Percentiles rank a stretch among this genome's conserved stretches.
phyloP scores from a whole-genome alignment of 2,888 invertebrate species.

The Apoderus coryli region DNA sequence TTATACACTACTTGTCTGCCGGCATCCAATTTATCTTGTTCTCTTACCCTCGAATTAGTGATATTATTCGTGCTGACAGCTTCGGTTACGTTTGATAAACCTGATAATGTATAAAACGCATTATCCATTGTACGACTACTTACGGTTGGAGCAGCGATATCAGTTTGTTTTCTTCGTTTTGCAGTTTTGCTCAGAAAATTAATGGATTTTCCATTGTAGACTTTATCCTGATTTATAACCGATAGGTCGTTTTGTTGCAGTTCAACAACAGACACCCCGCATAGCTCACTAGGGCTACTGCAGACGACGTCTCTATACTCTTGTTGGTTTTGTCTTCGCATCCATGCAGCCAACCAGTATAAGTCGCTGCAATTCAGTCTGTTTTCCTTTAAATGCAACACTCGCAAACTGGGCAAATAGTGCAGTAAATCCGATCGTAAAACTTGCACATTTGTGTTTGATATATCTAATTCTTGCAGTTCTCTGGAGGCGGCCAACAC shows the following conservation, averaged over 20 bases:
- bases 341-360: conserved; percentile 54
- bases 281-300: conserved; percentile 28
- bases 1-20: no score
- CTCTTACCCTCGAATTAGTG: no score
- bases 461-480: conserved; percentile 54
- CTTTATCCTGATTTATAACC: conserved; percentile 9
- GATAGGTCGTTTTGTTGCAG: conserved; percentile 23
- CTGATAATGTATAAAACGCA: no score
- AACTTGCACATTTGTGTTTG: conserved; percentile 44
- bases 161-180: no score
- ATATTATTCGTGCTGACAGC: no score
- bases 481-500: conserved; percentile 55
- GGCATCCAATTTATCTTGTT: no score
- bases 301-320: conserved; percentile 32
- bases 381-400: conserved; percentile 53
- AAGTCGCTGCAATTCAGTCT: conserved; percentile 54
- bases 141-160: no score
- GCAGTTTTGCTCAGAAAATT: conserved; percentile 7
- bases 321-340: conserved; percentile 37
- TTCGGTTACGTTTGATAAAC: no score
- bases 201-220: conserved; percentile 8
- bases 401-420: conserved; percentile 52
- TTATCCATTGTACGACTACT: no score
- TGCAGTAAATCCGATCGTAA: conserved; percentile 53
- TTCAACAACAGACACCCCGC: conserved; percentile 29